Evolutionary conservation across 1,140 invertebrate species (phyloP).

Genomic region (Drosophila navojoa): DNA sequence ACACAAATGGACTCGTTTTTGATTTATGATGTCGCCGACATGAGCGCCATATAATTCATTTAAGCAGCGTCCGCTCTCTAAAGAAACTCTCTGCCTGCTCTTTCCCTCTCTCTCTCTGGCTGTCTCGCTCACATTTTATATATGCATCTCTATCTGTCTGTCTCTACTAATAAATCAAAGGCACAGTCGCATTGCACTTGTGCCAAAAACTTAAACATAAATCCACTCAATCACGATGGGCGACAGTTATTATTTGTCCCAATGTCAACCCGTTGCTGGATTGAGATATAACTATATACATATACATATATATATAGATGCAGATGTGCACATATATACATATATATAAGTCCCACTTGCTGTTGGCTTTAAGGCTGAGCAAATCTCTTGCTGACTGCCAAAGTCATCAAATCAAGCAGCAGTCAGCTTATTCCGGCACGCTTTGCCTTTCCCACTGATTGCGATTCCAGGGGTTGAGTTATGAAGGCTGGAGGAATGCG

Average conservation of each 20-base stretch:
- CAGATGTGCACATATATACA: not conserved
- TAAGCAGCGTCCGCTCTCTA: slow-evolving; percentile 16
- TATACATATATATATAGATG: not conserved
- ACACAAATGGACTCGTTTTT: slow-evolving; percentile 33
- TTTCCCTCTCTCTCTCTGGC: not conserved
- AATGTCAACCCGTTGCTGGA: slow-evolving; percentile 26
- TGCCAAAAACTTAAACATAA: slow-evolving; percentile 24
- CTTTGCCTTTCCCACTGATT: slow-evolving; percentile 41
- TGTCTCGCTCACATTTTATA: too few species aligned
- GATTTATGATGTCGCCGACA: slow-evolving; percentile 42
- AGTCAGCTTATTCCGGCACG: slow-evolving; percentile 48
- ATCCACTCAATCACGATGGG: slow-evolving; percentile 48
- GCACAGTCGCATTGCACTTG: slow-evolving; percentile 29
- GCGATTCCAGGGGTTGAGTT: slow-evolving; percentile 23
- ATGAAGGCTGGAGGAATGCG: not conserved
- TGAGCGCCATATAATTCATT: slow-evolving; percentile 40
- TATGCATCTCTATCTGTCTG: not conserved
- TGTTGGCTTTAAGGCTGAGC: slow-evolving; percentile 14
- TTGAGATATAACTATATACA: slow-evolving; percentile 2
- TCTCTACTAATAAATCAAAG: slow-evolving; percentile 42
- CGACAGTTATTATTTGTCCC: slow-evolving; percentile 47
- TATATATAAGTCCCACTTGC: not conserved
- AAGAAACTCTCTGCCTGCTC: not conserved
- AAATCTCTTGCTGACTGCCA: slow-evolving; percentile 49
- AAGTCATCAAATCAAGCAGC: slow-evolving; percentile 59